Percentiles rank a stretch among this genome's conserved stretches.
phyloP scores from a whole-genome alignment of 2,797 vertebrate species.

The Crenuchus spilurus region DNA sequence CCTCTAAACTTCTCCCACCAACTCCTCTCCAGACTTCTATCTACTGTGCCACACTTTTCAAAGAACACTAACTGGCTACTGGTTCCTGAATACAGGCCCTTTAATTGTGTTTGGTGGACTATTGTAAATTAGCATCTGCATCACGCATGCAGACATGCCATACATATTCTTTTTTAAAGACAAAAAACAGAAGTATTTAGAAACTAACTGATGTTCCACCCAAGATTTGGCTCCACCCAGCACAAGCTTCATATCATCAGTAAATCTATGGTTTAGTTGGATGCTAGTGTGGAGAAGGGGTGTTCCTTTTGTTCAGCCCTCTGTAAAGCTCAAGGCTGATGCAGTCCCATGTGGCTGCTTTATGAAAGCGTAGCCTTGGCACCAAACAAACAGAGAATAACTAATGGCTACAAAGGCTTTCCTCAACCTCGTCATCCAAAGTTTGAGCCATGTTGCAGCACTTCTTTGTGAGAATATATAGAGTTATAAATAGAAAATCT shows the following conservation, averaged over 20 bases:
- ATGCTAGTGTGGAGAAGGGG: not conserved
- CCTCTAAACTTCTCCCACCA: not conserved
- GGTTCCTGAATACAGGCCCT: no score
- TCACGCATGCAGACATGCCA: not conserved
- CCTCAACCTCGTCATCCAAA: constrained; percentile 22
- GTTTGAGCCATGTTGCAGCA: constrained; percentile 1
- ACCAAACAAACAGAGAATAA: constrained; percentile 29
- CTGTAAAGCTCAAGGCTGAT: constrained; percentile 24
- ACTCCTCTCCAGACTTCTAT: constrained; percentile 14
- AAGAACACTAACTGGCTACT: no score
- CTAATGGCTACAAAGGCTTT: constrained; percentile 23
- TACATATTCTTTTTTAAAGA: no score
- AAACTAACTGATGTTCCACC: not conserved
- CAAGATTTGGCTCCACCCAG: not conserved
- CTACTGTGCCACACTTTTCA: not conserved
- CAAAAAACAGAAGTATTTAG: not conserved
- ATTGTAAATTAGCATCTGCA: not conserved
- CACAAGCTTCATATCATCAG: not conserved
- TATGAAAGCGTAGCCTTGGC: constrained; percentile 28
- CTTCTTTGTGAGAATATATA: not conserved
- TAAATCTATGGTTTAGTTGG: not conserved
- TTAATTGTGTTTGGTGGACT: no score
- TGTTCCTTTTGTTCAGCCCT: constrained; percentile 4
- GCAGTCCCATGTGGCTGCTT: constrained; percentile 16
- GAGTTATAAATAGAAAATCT: no score